Evolutionary conservation across 1,140 invertebrate species (phyloP), one percentile per base, ranked within the genome.

Genomic region (Nomia melanderi): DNA sequence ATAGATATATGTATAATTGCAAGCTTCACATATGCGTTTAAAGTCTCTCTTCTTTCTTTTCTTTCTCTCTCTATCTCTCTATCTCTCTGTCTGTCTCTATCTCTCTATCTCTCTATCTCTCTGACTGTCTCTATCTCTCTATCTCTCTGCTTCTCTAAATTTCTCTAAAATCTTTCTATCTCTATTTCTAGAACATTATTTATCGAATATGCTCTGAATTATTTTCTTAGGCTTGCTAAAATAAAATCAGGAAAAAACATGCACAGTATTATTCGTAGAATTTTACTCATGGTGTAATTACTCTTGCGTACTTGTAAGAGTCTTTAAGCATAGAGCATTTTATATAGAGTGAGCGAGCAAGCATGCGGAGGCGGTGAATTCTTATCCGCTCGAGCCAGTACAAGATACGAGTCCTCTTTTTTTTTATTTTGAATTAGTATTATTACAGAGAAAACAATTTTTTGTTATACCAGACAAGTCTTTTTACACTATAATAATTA

Each of bases 221-320:
- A 76, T 70, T 39, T 62, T 66, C 62, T 56, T 59, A 82, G 63
- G 79, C 78, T 85, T 69, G 69, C 72, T 84, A 62, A 74, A 83
- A 78, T 81, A 62, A 62, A 62, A 62, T 11, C 11, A 39, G 11
- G 83, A 82, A 86, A 66, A 86, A 73, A 83, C 47, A 85, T 80
- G 57, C 84, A 81, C 89, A 90, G 89, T 90, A 90, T 90, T 90
- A 90, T 87, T 86, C 84, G 76, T 82, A 89, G 56, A 60, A 86
- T 72, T 71, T 78, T 75, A 82, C 62, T 44, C 41, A 62, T 64
- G 25, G 9, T 62, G 33, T 75, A 82, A 53, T 59, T 29, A 23
- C 47, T 79, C 60, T 79, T 23, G 23, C 56, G 67, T 77, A 83
- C 17, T 77, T 72, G 54, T 70, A 77, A 67, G 63, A 44, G 12